Evolutionary conservation across 2,888 invertebrate species (phyloP), one percentile per base, ranked within the genome.

Genomic region (Pseudolycoriella hygida): DNA sequence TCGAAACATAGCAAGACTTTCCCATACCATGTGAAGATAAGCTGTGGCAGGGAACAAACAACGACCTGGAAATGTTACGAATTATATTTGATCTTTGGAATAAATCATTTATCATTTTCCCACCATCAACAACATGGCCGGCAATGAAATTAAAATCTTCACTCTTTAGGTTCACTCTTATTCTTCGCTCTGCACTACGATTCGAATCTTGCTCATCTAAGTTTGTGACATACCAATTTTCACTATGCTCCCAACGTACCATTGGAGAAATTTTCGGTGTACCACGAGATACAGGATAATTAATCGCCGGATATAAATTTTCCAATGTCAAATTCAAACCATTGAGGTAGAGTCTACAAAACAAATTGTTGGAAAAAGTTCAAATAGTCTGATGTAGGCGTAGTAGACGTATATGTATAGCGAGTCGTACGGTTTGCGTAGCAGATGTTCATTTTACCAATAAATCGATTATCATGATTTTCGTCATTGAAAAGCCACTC

Each of bases 81-180:
- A 10, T n/a, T 37, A n/a, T n/a, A n/a, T n/a, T n/a, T n/a, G n/a
- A n/a, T n/a, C n/a, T n/a, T n/a, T n/a, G n/a, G n/a, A n/a, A n/a
- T n/a, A n/a, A n/a, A n/a, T n/a, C n/a, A 30, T 30, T 17, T 17
- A 46, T 68, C n/a, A n/a, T n/a, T n/a, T n/a, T n/a, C 25, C 74
- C 64, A 74, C 90, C 87, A 62, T 93, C 90, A 49, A 93, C 81
- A 11, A 77, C 71, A 61, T 93, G 93, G 0, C 86, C 89, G 25
- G 67, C 64, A 61, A 89, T 69, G 56, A 74, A 89, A 44, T 79
- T 76, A 56, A 73, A 75, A 54, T 77, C 74, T 50, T 79, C 77
- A 8, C 25, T 25, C 0, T 63, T 61, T 3, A 78, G 64, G 15
- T 72, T 69, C 53, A 83, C 67, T 17, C 69, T 60, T 17, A 80